These are phyloP conservation scores for Rhinopithecus roxellana DNA, from an alignment of 2,113 vertebrate genomes.

Conservation along the genomic window DNA sequence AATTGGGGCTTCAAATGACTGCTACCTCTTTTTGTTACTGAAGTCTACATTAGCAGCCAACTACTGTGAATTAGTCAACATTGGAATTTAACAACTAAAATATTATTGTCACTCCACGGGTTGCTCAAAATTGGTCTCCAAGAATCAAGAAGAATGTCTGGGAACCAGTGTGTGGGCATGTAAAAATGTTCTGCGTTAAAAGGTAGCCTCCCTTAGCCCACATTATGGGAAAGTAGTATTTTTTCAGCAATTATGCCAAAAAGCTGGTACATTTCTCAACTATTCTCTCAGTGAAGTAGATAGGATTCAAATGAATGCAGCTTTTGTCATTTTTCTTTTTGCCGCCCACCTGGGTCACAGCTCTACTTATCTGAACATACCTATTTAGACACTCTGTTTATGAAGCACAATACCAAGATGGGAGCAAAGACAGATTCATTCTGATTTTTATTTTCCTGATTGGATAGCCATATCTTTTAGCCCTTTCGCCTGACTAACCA, in stretches of 20 bases:
- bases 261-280: not conserved
- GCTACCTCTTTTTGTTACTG: not conserved
- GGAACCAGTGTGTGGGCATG: too few relatives aligned
- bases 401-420: not conserved
- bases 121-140: not conserved
- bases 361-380: not conserved
- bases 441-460: not conserved
- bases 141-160: not conserved
- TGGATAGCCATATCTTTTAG: not conserved
- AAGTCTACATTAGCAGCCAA: not conserved
- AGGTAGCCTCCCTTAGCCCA: not conserved
- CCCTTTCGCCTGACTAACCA: not conserved
- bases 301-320: too few relatives aligned
- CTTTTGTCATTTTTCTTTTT: not conserved
- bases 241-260: not conserved
- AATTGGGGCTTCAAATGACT: not conserved
- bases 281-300: not conserved
- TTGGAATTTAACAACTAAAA: not conserved
- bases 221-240: not conserved
- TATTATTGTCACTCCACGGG: not conserved
- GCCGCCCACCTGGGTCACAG: not conserved
- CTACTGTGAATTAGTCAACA: not conserved
- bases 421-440: not conserved
- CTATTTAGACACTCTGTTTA: not conserved
- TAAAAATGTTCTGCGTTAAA: not conserved